Percentiles rank a stretch among this genome's conserved stretches.
Evolutionary conservation across 2,888 invertebrate genomes (phyloP).

Genomic region (Drosophila paramelanica): DNA sequence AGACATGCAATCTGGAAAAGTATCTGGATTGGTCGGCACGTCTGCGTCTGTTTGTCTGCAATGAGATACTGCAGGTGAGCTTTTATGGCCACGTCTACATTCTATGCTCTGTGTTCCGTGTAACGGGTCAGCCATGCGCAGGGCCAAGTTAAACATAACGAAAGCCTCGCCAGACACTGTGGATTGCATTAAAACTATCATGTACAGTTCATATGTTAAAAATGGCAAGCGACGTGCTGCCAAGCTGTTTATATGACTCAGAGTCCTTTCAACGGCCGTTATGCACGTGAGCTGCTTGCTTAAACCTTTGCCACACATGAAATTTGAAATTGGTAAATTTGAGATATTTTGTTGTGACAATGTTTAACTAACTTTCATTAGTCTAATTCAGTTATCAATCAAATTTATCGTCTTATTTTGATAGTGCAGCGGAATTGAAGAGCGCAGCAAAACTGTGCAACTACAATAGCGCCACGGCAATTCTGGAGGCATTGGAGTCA

Average conservation of each 20-base stretch:
- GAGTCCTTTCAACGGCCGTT: background rate
- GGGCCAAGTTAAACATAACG: slow-evolving; percentile 17
- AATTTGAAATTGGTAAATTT: background rate
- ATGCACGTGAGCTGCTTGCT: slow-evolving; percentile 18
- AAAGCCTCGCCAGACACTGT: slow-evolving; percentile 19
- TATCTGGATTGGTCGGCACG: slow-evolving; percentile 85
- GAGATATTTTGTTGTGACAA: slow-evolving; percentile 1
- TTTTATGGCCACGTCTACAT: slow-evolving; percentile 69
- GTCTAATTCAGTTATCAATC: slow-evolving; percentile 15
- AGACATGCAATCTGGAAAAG: slow-evolving; percentile 85
- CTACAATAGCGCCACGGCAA: slow-evolving; percentile 85
- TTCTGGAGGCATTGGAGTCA: slow-evolving; percentile 84
- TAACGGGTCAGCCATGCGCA: slow-evolving; percentile 24
- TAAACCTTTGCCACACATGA: slow-evolving; percentile 18
- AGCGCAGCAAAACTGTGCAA: slow-evolving; percentile 84
- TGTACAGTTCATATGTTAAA: slow-evolving; percentile 39
- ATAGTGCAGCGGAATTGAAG: slow-evolving; percentile 83
- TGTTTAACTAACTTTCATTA: slow-evolving; percentile 17
- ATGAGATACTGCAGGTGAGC: slow-evolving; percentile 84
- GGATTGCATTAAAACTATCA: slow-evolving; percentile 30
- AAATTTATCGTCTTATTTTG: background rate
- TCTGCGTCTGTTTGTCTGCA: slow-evolving; percentile 84
- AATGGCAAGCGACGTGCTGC: slow-evolving; percentile 31
- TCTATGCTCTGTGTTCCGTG: background rate
- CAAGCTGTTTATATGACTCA: background rate